Evolutionary conservation across 1,140 invertebrate species (phyloP), one percentile per base, ranked within the genome.

Genomic region (Penaeus vannamei): DNA sequence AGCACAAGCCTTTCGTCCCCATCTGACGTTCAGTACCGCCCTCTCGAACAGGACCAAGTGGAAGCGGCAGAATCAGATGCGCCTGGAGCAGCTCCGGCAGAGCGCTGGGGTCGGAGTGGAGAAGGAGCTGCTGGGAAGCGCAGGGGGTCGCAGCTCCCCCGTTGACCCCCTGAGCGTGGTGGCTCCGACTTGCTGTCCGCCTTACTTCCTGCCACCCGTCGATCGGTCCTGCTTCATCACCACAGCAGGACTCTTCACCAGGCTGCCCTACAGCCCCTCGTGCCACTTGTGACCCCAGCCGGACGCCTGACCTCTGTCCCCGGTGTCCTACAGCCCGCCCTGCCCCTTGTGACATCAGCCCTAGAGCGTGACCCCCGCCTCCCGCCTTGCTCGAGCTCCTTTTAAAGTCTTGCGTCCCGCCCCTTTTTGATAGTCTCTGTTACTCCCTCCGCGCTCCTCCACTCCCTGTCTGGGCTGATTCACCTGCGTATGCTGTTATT

Each of bases 21-120:
- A 59, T 10, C 26, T 76, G 5, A 22, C n/a, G 32, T 76, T 76
- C 26, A 76, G 26, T 7, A 14, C 7, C n/a, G 0, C n/a, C 22
- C 12, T 81, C 60, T 46, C n/a, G 32, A 42, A 82, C 92, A 98
- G 97, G 93, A 98, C 97, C 76, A 98, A 98, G 93, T 98, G 97
- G 97, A 98, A 98, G 93, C 95, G 97, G 4, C 97, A 98, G 93
- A 98, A 97, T 92, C 97, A 98, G 91, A 93, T 97, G 32, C 94
- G 97, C 1, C 92, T 98, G 61, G 97, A 98, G 92, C 97, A 98
- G 91, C 93, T 98, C 0, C 95, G 97, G 0, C 96, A 97, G 92
- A 96, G 97, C 92, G 94, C 96, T 26, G 83, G 84, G 23, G 85
- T 86, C 20, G 90, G 91, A 22, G 88, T 89, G 62, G 83, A 89